Evolutionary conservation across 2,797 vertebrate genomes (phyloP).

Genomic region (Oreochromis mossambicus): DNA sequence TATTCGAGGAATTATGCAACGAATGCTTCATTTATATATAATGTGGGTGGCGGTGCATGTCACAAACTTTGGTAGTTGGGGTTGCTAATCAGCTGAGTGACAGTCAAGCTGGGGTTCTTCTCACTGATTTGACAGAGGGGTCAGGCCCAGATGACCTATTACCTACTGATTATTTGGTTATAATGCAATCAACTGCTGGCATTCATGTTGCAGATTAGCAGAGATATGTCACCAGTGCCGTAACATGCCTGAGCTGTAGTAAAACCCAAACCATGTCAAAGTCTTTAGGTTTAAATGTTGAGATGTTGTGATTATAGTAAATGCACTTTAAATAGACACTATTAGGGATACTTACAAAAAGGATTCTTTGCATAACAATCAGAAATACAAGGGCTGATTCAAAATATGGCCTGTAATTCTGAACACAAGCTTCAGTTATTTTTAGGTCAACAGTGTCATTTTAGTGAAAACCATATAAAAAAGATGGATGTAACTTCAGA

Average conservation of each 20-base stretch:
- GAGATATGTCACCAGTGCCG: accelerated
- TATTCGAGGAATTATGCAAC: neutral
- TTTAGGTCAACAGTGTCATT: neutral
- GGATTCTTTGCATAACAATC: neutral
- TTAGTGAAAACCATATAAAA: neutral
- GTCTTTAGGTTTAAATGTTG: neutral
- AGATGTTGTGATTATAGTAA: neutral
- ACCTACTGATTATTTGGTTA: neutral
- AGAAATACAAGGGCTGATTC: neutral
- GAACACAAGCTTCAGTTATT: neutral
- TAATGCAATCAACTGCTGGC: neutral
- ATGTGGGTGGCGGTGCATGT: accelerated
- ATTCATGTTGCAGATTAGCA: neutral
- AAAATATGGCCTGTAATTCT: neutral
- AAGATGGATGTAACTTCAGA: neutral
- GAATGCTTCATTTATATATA: neutral
- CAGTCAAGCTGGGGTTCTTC: neutral
- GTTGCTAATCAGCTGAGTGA: neutral
- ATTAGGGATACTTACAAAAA: neutral
- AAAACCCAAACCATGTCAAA: accelerated
- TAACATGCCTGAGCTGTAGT: neutral
- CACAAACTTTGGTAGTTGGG: neutral
- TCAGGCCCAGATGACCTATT: neutral
- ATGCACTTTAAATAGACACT: neutral
- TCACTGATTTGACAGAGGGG: neutral